These are phyloP conservation scores for Crotalus viridis DNA, from an alignment of 2,113 vertebrate species.

Conservation along the genomic window DNA sequence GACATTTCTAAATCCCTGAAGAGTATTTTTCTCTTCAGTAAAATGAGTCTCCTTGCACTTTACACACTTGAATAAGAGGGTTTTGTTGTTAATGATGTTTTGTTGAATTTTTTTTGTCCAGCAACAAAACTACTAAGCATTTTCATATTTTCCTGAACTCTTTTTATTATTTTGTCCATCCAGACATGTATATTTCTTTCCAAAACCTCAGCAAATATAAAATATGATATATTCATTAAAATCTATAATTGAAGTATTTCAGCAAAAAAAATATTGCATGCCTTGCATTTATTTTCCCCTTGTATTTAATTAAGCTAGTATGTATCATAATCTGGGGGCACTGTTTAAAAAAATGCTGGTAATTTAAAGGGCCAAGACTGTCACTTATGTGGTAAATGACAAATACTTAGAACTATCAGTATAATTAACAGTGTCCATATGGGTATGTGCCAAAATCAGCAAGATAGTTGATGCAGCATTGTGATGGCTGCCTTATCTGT, in stretches of 20 bases:
- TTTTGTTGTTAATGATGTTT: neutral
- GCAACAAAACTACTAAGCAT: neutral
- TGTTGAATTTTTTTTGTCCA: neutral
- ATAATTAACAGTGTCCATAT: neutral
- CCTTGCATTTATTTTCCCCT: constrained; percentile 1
- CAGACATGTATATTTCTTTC: neutral
- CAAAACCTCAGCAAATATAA: neutral
- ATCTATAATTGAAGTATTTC: constrained; percentile 14
- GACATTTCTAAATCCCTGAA: neutral
- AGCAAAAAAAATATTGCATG: neutral
- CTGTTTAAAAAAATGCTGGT: constrained; percentile 6
- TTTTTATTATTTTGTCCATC: neutral
- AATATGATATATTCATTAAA: constrained; percentile 8
- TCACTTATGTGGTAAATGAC: neutral
- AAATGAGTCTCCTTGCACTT: neutral
- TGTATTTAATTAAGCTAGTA: neutral
- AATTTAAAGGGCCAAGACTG: constrained; percentile 4
- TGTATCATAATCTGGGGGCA: neutral
- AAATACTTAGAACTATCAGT: neutral
- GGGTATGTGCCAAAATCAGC: neutral
- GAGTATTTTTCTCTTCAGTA: neutral
- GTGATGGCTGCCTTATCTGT: neutral
- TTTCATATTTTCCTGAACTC: neutral
- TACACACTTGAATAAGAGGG: too few relatives aligned
- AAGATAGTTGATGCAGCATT: neutral